Percentiles rank a stretch among this genome's conserved stretches.
Evolutionary conservation across 2,797 vertebrate genomes (phyloP).

Genomic region (Rhadinocentrus ornatus): DNA sequence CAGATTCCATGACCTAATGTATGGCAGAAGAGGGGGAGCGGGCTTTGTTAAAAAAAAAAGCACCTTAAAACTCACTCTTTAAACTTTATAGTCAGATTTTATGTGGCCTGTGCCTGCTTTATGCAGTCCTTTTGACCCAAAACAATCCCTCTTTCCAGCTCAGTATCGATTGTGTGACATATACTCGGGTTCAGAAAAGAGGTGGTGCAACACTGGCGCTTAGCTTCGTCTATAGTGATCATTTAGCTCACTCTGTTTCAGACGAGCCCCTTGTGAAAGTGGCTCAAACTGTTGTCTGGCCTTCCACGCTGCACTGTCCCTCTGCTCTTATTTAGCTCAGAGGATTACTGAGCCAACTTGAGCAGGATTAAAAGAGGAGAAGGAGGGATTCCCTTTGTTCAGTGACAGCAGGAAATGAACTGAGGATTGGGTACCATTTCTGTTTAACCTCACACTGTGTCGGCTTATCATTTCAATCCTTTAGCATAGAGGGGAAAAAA

Average conservation of each 20-base stretch:
- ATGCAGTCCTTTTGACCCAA: slow-evolving; percentile 1
- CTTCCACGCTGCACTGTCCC: slow-evolving; percentile 43
- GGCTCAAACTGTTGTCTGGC: slow-evolving; percentile 62
- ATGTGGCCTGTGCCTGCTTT: slow-evolving; percentile 1
- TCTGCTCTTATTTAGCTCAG: slow-evolving; percentile 59
- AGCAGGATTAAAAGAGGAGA: slow-evolving; percentile 69
- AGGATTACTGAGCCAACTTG: slow-evolving; percentile 74
- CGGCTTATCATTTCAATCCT: slow-evolving; percentile 27
- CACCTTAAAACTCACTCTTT: slow-evolving; percentile 34
- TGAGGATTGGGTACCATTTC: slow-evolving; percentile 21
- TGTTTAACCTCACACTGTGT: slow-evolving; percentile 26
- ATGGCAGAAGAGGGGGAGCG: slow-evolving; percentile 16
- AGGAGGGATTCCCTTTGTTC: slow-evolving; percentile 67
- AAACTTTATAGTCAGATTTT: slow-evolving; percentile 19
- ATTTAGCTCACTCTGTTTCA: slow-evolving; percentile 51
- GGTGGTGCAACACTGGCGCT: not conserved
- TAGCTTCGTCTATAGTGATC: slow-evolving; percentile 25
- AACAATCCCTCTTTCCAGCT: not conserved
- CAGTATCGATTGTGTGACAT: slow-evolving; percentile 10
- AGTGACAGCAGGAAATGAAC: slow-evolving; percentile 54
- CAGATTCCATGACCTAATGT: slow-evolving; percentile 36
- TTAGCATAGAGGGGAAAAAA: not conserved
- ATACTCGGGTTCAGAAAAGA: slow-evolving; percentile 1
- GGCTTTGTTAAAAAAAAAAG: slow-evolving; percentile 55
- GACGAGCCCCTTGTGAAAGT: slow-evolving; percentile 51